Percentiles rank a stretch among this genome's conserved stretches.
Evolutionary conservation across 1,140 invertebrate species (phyloP).

Genomic region (Drosophila ohnishii): DNA sequence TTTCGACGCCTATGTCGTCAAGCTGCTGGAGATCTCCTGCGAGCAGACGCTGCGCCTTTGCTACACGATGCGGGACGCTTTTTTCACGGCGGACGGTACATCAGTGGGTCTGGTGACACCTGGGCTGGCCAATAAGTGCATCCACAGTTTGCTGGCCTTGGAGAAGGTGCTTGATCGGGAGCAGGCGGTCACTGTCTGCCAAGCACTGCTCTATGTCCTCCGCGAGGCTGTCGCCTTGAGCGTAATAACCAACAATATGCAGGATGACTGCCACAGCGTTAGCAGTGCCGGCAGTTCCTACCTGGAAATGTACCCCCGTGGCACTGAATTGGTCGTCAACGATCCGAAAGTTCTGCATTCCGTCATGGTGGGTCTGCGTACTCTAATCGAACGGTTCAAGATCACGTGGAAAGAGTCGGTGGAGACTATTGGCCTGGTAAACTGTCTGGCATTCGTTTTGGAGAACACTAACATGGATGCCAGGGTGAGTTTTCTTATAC

Average conservation of each 20-base stretch:
- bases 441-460: constrained; percentile 81
- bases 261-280: constrained; percentile 75
- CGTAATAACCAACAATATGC: constrained; percentile 18
- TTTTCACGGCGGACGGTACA: constrained; percentile 56
- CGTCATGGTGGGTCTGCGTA: constrained; percentile 86
- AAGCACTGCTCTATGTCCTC: constrained; percentile 87
- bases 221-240: constrained; percentile 85
- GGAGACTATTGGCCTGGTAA: constrained; percentile 79
- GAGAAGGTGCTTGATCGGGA: constrained; percentile 85
- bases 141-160: constrained; percentile 85
- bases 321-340: constrained; percentile 56
- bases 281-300: constrained; percentile 78
- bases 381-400: constrained; percentile 87
- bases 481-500: constrained; percentile 57
- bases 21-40: constrained; percentile 86
- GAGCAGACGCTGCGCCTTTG: constrained; percentile 86
- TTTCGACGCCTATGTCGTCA: constrained; percentile 86
- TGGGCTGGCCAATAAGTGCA: constrained; percentile 86
- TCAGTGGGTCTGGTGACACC: constrained; percentile 82
- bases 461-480: constrained; percentile 79
- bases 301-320: constrained; percentile 55
- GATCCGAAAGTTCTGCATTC: constrained; percentile 84
- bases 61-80: constrained; percentile 84
- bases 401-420: constrained; percentile 88
- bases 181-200: constrained; percentile 88